A percentile compares a stretch with the other conserved stretches of the same genome.
Evolutionary conservation across 2,888 invertebrate genomes (phyloP).

Genomic region (Punctoribates punctum): DNA sequence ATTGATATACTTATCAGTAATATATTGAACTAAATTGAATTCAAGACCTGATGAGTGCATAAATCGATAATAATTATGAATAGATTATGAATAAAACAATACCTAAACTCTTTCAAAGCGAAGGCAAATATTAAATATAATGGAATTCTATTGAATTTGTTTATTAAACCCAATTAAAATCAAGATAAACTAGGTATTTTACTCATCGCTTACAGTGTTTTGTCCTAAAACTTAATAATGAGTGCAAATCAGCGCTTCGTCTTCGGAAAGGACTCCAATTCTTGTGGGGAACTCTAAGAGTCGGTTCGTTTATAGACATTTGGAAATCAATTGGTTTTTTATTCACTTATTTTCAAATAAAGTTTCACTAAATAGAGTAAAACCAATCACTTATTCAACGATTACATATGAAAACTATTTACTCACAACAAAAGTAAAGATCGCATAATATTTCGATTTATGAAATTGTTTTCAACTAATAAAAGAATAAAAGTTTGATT

Average conservation of each 20-base stretch:
- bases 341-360: neutral
- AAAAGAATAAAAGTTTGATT: neutral
- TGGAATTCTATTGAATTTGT: too few relatives aligned
- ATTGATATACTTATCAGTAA: too few relatives aligned
- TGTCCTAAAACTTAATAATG: neutral
- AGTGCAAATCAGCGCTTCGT: conserved; percentile 29
- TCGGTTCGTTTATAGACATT: conserved; percentile 11
- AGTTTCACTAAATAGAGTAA: neutral
- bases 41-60: too few relatives aligned
- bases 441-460: conserved; percentile 5
- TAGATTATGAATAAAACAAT: too few relatives aligned
- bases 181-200: too few relatives aligned
- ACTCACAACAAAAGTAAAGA: neutral
- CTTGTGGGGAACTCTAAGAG: neutral
- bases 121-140: too few relatives aligned
- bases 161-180: too few relatives aligned
- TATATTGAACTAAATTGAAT: too few relatives aligned
- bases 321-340: neutral
- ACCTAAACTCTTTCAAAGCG: too few relatives aligned
- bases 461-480: neutral
- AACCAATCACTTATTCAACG: neutral
- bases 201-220: neutral
- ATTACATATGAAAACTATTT: neutral
- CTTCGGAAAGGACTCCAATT: neutral
- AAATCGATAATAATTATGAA: too few relatives aligned